Base-by-base conservation (phyloP, 2,113 vertebrate genomes). In the Pungitius pungitius region DNA sequence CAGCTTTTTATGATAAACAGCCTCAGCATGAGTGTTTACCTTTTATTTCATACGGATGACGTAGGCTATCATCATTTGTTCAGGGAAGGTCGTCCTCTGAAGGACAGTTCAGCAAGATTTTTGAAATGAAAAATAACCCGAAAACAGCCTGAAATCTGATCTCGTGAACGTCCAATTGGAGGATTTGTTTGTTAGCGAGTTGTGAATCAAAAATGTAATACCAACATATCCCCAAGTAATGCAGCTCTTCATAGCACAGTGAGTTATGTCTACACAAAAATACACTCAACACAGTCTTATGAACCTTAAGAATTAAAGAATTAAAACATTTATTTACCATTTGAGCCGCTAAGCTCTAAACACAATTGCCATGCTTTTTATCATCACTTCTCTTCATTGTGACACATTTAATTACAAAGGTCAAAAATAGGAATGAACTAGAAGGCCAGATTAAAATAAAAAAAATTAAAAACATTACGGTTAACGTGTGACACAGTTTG, bases 1-100 rank as follows among this genome's bases (percentile, higher is more conserved):
- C 27, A 75, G 74, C 43, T 69, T 66, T 8, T 43, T 20, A 72
- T 79, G 66, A 78, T 76, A 77, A 24, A 65, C 49, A 78, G 43
- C 77, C 27, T 51, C 54, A 33, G 58, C 42, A n/a, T 39, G 24
- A 59, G 58, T 27, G 52, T 80, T 72, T 45, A 73, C 74, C 24
- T 58, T 11, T 8, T 20, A 54, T 70, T 47, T 52, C 35, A 8
- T 60, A 57, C 2, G 5, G 43, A 47, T 49, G 45, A 15, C 35
- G 18, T 61, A 43, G 47, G 35, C 22, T 43, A 1, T 6, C 4
- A 39, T 66, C 1, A 58, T 8, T n/a, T 45, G 15, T 33, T 4
- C 8, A 26, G 15, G 22, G 14, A 3, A 27, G n/a, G 3, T n/a
- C n/a, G 14, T 33, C 18, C 40, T n/a, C 6, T 1, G 12, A 58